Conservation (phyloP, 2,797 vertebrate species). For the Prunella strophiata region DNA sequence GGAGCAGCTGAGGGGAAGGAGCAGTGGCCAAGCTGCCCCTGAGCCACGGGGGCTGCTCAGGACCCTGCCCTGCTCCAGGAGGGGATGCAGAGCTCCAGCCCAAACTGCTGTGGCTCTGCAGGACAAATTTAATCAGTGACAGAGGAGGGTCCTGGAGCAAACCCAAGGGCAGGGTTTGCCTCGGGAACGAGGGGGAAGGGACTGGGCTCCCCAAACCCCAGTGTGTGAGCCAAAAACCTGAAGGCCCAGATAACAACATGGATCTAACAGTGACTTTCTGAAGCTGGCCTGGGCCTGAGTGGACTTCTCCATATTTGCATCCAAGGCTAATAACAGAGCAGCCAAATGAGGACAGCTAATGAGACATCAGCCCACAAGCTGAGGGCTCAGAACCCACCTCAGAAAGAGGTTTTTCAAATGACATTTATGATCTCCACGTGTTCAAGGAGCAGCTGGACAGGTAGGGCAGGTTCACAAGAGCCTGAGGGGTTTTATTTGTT, state of each 20-base stretch:
- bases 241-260: neutral
- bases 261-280: neutral
- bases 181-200: rapidly evolving
- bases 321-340: neutral
- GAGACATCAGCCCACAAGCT: neutral
- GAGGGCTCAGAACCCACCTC: neutral
- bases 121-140: neutral
- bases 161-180: neutral
- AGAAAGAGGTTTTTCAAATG: neutral
- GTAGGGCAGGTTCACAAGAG: neutral
- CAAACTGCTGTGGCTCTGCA: neutral
- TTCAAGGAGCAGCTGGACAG: neutral
- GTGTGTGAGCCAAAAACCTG: rapidly evolving
- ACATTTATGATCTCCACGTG: rapidly evolving
- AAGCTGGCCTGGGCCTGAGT: neutral
- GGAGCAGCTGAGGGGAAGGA: neutral
- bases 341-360: neutral
- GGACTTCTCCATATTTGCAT: neutral
- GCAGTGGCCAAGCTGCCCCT: neutral
- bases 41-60: neutral
- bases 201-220: neutral
- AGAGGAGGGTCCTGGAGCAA: neutral
- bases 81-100: neutral
- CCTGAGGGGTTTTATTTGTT: neutral
- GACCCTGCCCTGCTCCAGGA: neutral